These are phyloP conservation scores for Virgularia gustaviana DNA, from an alignment of 92 coral and sea anemone genomes.

Conservation along the genomic window DNA sequence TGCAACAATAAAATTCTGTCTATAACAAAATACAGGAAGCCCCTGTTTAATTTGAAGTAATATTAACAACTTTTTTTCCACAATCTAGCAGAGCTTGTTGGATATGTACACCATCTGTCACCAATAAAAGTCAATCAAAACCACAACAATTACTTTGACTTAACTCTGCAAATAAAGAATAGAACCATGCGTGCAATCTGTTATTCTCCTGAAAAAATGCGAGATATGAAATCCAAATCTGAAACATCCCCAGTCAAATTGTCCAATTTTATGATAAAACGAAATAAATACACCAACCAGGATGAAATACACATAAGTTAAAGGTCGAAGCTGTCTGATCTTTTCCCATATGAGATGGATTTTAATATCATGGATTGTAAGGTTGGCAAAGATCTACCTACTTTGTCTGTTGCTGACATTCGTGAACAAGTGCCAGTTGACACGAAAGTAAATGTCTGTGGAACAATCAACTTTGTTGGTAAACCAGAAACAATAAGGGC, in stretches of 20 bases:
- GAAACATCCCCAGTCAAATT: constrained; percentile 15
- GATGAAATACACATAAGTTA: constrained; percentile 42
- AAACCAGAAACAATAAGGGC: constrained; percentile 5
- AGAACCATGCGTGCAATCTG: constrained; percentile 38
- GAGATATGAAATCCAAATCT: constrained; percentile 24
- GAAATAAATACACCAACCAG: constrained; percentile 16
- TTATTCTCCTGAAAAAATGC: constrained; percentile 36
- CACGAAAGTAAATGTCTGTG: constrained; percentile 1
- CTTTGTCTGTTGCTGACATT: no score
- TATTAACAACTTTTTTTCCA: no score
- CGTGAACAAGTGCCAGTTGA: no score
- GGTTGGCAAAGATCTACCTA: no score
- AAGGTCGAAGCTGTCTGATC: constrained; percentile 18
- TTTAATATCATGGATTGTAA: not conserved
- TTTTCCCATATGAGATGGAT: not conserved
- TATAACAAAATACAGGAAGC: no score
- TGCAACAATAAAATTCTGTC: no score
- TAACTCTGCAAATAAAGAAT: constrained; percentile 32
- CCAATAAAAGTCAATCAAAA: constrained; percentile 41
- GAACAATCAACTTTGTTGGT: not conserved
- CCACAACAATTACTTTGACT: constrained; percentile 41
- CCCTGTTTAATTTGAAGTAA: no score
- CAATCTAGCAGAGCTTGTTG: no score
- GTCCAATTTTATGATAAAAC: constrained; percentile 10
- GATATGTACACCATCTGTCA: constrained; percentile 38